Evolutionary conservation across 2,113 vertebrate species (phyloP).

Genomic region (Eurypyga helias): DNA sequence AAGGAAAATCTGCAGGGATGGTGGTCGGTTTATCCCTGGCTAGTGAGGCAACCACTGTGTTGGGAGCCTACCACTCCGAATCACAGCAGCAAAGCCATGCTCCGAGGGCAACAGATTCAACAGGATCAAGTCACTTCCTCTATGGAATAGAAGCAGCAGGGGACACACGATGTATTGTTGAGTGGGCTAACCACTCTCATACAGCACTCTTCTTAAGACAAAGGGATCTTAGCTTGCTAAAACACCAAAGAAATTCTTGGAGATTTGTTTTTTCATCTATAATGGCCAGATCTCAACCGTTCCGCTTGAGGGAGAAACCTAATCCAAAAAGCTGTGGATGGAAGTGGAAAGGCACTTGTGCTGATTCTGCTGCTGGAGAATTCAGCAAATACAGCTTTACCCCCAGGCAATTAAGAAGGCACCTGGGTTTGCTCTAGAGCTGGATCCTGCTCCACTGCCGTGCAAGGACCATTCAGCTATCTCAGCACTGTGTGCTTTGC

Average conservation of each 20-base stretch:
- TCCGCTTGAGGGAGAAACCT: background rate
- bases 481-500: background rate
- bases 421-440: accelerated
- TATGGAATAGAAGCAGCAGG: background rate
- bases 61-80: background rate
- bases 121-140: background rate
- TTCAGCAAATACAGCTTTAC: background rate
- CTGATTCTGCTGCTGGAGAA: background rate
- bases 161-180: background rate
- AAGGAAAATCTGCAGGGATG: background rate
- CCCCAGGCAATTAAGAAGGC: background rate
- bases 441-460: background rate
- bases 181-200: background rate
- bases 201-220: background rate
- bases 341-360: background rate
- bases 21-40: background rate
- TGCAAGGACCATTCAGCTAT: background rate
- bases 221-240: background rate
- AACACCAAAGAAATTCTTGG: background rate
- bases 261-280: background rate
- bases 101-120: background rate
- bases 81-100: background rate
- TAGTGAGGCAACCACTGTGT: accelerated
- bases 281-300: background rate
- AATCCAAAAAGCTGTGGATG: background rate